A percentile compares a stretch with the other conserved stretches of the same genome.
phyloP scores from a whole-genome alignment of 2,797 vertebrate genomes.

The Oreochromis mossambicus region DNA sequence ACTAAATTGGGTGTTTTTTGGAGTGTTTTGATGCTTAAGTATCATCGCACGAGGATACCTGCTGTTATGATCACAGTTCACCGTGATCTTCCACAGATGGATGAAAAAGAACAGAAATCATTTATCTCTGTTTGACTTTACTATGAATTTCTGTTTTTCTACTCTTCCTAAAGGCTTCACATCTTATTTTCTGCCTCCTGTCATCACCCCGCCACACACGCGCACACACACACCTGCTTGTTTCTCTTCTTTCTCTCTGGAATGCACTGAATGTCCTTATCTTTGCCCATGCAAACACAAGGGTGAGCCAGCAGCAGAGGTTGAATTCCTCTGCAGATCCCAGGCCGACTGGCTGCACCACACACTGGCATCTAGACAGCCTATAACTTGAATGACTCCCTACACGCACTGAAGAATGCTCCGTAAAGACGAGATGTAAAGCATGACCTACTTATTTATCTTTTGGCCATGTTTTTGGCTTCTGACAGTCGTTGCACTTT shows the following conservation, averaged over 20 bases:
- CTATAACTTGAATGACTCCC: conserved; percentile 1
- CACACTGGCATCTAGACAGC: conserved; percentile 31
- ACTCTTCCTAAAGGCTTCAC: background rate
- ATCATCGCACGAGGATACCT: background rate
- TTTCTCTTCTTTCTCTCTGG: conserved; percentile 37
- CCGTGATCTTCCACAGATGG: background rate
- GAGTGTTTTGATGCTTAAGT: background rate
- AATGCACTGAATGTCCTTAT: conserved; percentile 74
- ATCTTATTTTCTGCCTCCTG: background rate
- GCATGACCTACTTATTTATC: background rate
- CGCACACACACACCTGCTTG: background rate
- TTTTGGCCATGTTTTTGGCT: background rate
- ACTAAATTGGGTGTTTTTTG: background rate
- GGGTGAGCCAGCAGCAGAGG: conserved; percentile 57
- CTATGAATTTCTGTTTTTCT: background rate
- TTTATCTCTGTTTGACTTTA: background rate
- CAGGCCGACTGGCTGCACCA: conserved; percentile 20
- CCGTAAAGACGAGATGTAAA: background rate
- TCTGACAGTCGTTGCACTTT: background rate
- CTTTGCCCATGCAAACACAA: conserved; percentile 64
- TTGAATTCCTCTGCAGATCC: conserved; percentile 60
- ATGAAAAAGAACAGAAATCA: background rate
- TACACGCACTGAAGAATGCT: background rate
- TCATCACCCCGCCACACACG: background rate
- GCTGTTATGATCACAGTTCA: background rate